Base-by-base conservation (phyloP, 2,113 vertebrate genomes). In the Leucosticte australis region DNA sequence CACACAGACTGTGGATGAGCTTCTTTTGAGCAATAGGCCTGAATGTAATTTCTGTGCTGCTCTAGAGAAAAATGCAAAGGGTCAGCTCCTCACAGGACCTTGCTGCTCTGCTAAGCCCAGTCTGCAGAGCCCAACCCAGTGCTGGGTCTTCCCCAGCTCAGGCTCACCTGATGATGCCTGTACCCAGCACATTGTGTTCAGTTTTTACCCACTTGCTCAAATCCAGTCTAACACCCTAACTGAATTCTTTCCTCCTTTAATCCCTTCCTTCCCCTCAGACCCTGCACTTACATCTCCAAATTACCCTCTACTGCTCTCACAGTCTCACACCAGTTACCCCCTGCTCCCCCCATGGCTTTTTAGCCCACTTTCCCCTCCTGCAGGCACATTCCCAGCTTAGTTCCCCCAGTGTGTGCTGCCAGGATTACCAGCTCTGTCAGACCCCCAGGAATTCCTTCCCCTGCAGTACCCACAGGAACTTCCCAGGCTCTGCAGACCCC, bases 71-170 rank as follows among this genome's bases (percentile, higher is more conserved):
- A 87, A 35, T 5, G 14, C 17, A 71, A 55, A 56, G 17, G n/a
- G 5, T 19, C n/a, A 41, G 7, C 3, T 68, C 60, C 39, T 67
- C 47, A 28, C 15, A 4, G 2, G 62, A 41, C 23, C 10, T 26
- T 22, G 15, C 41, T 77, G 37, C 78, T 69, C 31, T 75, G 11
- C 14, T 8, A 0, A 85, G 18, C 35, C 35, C 46, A 21, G 17
- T 2, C 60, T 65, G 20, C 41, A 60, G 63, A 37, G 27, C 24
- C 35, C 35, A 53, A 2, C 7, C 60, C 55, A 75, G 37, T 4
- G n/a, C 30, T 44, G 15, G 6, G 0, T 68, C 1, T 55, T 28
- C 52, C 0, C 30, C 47, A 19, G 1, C 0, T 77, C 19, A n/a
- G 26, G 33, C 52, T 75, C 47, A 71, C 33, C 4, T 41, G 41